Base-by-base conservation (phyloP, 2,888 invertebrate genomes). In the Apamea epomidion region DNA sequence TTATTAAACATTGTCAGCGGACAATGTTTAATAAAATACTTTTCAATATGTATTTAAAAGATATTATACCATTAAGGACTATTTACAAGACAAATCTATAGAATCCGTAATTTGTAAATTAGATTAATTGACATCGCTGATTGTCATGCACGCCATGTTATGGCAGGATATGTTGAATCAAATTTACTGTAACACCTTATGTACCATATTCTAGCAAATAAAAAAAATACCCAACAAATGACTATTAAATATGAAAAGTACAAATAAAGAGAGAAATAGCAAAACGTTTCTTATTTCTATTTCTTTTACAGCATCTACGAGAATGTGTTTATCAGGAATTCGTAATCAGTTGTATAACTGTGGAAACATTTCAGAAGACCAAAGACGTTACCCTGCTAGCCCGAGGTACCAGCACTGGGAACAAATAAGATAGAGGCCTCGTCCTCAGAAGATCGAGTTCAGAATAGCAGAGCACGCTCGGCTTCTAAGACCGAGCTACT, bases 401-500 rank as follows among this genome's bases (percentile, higher is more conserved):
- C 2, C 12, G 69, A 18, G 42, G 48, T 25, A 16, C 10, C 37
- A 6, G 54, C 0, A 10, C 21, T 42, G 21, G 5, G 14, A 16
- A 25, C 18, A 48, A 77, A 29, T 37, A 10, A 32, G 16, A 54
- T 32, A 42, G 29, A 29, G 21, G 21, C 25, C 10, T 18, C 18
- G 37, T 42, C 18, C n/a, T 8, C n/a, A 62, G 54, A 32, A n/a
- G 16, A 37, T 58, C 29, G n/a, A 7, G n/a, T 69, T 69, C 65
- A 21, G n/a, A n/a, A n/a, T 16, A 42, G 2, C 18, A 69, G 18
- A 48, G 10, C n/a, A 18, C 18, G 5, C 68, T 10, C 18, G 68
- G 18, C 10, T 67, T 70, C 69, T 29, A 25, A 42, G 37, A 29
- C 21, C 54, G n/a, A 64, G 64, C 51, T 73, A 81, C 29, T 58